Percentiles rank a stretch among this genome's conserved stretches.
Conservation (phyloP, 2,113 vertebrate species). For the Sylvia atricapilla region DNA sequence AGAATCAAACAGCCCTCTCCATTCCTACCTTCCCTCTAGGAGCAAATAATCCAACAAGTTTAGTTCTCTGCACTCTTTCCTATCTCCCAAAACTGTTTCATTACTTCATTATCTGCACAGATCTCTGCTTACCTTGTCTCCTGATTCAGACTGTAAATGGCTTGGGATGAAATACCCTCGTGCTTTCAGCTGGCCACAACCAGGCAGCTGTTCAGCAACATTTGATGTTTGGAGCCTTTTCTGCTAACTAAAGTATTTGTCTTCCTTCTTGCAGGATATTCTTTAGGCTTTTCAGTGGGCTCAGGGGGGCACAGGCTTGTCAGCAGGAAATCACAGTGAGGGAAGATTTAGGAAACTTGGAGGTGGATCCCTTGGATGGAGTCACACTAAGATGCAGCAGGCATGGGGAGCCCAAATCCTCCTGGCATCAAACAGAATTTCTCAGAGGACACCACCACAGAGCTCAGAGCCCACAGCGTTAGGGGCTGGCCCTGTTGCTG, state of each 20-base stretch:
- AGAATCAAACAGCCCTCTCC: neutral
- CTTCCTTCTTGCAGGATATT: neutral
- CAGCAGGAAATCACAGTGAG: neutral
- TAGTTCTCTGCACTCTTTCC: neutral
- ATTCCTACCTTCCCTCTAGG: neutral
- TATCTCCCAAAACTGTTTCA: neutral
- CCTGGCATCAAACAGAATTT: neutral
- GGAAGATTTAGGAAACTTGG: neutral
- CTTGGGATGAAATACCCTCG: neutral
- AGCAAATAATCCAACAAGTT: neutral
- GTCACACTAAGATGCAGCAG: neutral
- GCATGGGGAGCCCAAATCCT: neutral
- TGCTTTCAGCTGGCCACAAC: neutral
- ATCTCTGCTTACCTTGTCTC: neutral
- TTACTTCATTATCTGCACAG: neutral
- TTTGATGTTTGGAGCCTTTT: neutral
- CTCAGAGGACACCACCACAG: neutral
- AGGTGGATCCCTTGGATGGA: neutral
- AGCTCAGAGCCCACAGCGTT: neutral
- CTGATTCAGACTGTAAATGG: neutral
- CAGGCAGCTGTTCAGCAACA: neutral
- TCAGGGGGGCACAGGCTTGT: neutral
- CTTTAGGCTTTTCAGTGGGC: neutral
- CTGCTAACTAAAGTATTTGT: neutral
- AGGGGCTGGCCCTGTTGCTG: neutral